Base-by-base conservation (phyloP, 2,797 vertebrate species). In the Triplophysa bombifrons region DNA sequence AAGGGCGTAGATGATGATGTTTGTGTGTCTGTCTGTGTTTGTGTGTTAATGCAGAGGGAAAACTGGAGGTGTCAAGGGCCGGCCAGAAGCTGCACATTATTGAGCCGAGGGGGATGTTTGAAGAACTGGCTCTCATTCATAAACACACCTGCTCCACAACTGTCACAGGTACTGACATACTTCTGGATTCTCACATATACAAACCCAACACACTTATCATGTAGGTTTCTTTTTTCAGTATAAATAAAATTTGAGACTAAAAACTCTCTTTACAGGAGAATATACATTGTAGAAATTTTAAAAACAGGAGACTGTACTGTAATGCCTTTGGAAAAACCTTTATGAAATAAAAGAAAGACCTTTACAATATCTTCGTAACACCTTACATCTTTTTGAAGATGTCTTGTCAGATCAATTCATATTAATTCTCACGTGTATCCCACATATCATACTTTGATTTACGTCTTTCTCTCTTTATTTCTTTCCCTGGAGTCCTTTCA, bases 121-220 rank as follows among this genome's bases (percentile, higher is more conserved):
- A 85, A 60, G 87, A 87, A 55, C 51, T 87, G 44, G 85, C 85
- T n/a, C 78, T 88, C 61, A 80, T 88, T 72, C 85, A 87, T 64
- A 86, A 80, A 72, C 84, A 87, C 76, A 84, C 78, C 69, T 84
- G 78, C 73, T 85, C 84, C 9, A 76, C 78, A 63, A 85, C 85
- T 48, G 78, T 88, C 51, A 88, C 81, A 88, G 87, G 87, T 88
- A 69, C 41, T 74, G 68, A 63, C 64, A 66, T 67, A 64, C 66
- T 75, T 78, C 68, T 48, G 30, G 58, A 71, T 72, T 46, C 22
- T 70, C 53, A 56, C 58, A 41, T 71, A 75, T 56, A 70, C 38
- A 38, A 30, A 44, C 20, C 46, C 50, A 38, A 44, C 20, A 51
- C 50, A 38, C 63, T 58, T 27, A 80, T 27, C 50, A 5, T 2